Conservation (phyloP, 2,113 vertebrate species). For the Menura novaehollandiae region DNA sequence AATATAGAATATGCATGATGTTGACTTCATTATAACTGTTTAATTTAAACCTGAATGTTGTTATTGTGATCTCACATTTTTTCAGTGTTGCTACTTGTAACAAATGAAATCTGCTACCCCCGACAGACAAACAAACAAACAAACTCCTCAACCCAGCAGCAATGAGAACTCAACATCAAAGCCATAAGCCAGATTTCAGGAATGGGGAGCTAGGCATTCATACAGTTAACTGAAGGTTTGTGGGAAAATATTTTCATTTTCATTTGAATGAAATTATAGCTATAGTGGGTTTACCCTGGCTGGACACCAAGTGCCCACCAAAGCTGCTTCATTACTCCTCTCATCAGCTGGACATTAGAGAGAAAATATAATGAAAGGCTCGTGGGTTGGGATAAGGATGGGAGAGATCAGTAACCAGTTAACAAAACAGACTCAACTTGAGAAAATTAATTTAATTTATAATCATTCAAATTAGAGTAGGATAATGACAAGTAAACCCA, state of each 20-base stretch:
- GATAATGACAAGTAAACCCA: not conserved
- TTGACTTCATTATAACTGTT: not conserved
- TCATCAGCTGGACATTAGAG: not conserved
- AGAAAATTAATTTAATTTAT: not conserved
- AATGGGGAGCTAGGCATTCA: not conserved
- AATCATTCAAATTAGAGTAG: not conserved
- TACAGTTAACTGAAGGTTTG: not conserved
- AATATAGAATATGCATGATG: not conserved
- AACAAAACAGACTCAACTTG: not conserved
- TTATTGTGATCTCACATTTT: not conserved
- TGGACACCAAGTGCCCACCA: not conserved
- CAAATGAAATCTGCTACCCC: not conserved
- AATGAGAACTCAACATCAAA: not conserved
- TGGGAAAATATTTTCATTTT: not conserved
- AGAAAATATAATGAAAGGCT: not conserved
- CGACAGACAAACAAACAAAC: not conserved
- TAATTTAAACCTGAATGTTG: not conserved
- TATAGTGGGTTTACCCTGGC: not conserved
- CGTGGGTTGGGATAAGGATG: not conserved
- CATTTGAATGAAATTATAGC: not conserved
- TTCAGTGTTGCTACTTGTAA: not conserved
- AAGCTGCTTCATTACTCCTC: not conserved
- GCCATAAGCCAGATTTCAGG: not conserved
- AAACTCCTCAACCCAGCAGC: not conserved
- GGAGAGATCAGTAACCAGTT: not conserved